Evolutionary conservation across 1,140 invertebrate species (phyloP), one percentile per base, ranked within the genome.

Genomic region (Oryzaephilus surinamensis): DNA sequence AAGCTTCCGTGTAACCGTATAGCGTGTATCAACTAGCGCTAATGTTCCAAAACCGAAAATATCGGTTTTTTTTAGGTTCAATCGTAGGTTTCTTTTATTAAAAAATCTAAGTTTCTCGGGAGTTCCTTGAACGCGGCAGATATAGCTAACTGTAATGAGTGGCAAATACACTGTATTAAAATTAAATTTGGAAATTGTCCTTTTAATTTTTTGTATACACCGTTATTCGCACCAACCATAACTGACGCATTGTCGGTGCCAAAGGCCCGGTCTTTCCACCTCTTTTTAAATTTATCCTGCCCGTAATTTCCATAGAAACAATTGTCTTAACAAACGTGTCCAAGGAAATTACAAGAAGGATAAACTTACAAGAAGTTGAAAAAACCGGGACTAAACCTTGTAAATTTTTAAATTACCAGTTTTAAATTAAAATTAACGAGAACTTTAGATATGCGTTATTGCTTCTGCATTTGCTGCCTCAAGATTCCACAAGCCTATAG

Each of bases 231-330:
- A 3, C 62, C 62, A 13, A 46, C 31, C 54, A 62, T 64, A 3
- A 61, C 58, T 33, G 49, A 48, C 4, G 59, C 58, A 45, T 62
- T 62, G 31, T 62, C 59, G 2, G 58, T 62, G 6, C 58, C 62
- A n/a, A n/a, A n/a, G n/a, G n/a, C n/a, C n/a, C n/a, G n/a, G n/a
- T n/a, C n/a, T n/a, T n/a, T n/a, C n/a, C n/a, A n/a, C n/a, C n/a
- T n/a, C n/a, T n/a, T n/a, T n/a, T n/a, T n/a, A n/a, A n/a, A n/a
- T n/a, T n/a, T n/a, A n/a, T n/a, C n/a, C n/a, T n/a, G n/a, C n/a
- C n/a, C n/a, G n/a, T n/a, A n/a, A n/a, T n/a, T n/a, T n/a, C n/a
- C n/a, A n/a, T n/a, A n/a, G n/a, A n/a, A n/a, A n/a, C n/a, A n/a
- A n/a, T n/a, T n/a, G n/a, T n/a, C n/a, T n/a, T n/a, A n/a, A n/a